Evolutionary conservation across 2,797 vertebrate species (phyloP).

Genomic region (Tympanoctomys barrerae): DNA sequence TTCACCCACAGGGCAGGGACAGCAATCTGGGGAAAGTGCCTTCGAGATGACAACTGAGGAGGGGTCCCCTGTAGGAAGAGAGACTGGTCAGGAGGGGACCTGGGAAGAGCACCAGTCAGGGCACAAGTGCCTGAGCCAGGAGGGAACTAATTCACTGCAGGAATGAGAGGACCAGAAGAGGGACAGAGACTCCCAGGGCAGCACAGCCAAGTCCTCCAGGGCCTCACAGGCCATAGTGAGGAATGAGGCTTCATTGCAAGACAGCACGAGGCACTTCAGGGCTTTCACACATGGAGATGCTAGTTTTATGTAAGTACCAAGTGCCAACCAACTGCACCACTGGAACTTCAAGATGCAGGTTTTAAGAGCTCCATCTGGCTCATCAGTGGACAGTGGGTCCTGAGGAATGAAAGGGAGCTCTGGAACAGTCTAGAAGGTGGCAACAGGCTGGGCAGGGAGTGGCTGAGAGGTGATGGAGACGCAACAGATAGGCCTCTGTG

Average conservation of each 20-base stretch:
- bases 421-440: background rate
- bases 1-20: background rate
- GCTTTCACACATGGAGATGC: accelerated
- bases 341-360: background rate
- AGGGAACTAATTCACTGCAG: background rate
- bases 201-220: background rate
- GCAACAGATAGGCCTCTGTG: background rate
- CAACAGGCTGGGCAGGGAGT: accelerated
- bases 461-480: background rate
- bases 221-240: accelerated
- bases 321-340: background rate
- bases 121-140: background rate
- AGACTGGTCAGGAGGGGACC: background rate
- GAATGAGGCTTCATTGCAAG: background rate
- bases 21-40: background rate
- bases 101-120: background rate
- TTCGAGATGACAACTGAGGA: background rate
- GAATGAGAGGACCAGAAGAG: background rate
- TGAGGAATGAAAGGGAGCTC: background rate
- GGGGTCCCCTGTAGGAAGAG: background rate
- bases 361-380: background rate
- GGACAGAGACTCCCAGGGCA: background rate
- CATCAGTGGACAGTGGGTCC: background rate
- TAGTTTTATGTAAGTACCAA: background rate
- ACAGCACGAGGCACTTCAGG: background rate